phyloP scores from a whole-genome alignment of 2,797 vertebrate genomes.

The Trematomus bernacchii region DNA sequence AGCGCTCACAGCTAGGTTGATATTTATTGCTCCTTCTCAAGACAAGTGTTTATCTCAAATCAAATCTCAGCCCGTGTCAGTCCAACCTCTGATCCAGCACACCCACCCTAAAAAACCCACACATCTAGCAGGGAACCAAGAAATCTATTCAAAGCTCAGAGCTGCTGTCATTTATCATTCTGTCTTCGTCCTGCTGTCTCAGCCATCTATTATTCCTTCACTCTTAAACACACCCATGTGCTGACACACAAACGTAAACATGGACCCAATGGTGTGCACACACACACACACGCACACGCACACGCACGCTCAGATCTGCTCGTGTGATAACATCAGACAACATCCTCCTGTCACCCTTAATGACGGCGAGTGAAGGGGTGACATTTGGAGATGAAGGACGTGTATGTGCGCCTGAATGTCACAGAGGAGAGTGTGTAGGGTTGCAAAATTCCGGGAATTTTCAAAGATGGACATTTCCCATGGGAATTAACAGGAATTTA shows the following conservation, averaged over 20 bases:
- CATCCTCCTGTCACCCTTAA: conserved; percentile 51
- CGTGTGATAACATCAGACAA: conserved; percentile 52
- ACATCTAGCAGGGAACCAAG: conserved; percentile 53
- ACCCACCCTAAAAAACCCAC: conserved; percentile 61
- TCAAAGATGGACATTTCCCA: no score
- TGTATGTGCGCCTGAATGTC: conserved; percentile 46
- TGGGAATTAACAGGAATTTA: no score
- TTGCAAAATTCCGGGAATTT: no score
- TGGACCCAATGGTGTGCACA: not conserved
- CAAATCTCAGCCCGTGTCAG: conserved; percentile 44
- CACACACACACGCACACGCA: not conserved
- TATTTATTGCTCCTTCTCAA: conserved; percentile 56
- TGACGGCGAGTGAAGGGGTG: conserved; percentile 52
- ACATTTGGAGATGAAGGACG: conserved; percentile 66
- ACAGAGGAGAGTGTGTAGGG: conserved; percentile 8
- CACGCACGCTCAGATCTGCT: conserved; percentile 40
- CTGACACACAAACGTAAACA: not conserved
- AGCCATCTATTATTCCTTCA: conserved; percentile 59
- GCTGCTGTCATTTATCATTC: conserved; percentile 67
- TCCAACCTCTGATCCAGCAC: conserved; percentile 57
- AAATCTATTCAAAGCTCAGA: conserved; percentile 63
- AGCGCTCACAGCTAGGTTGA: conserved; percentile 43
- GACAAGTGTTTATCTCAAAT: conserved; percentile 62
- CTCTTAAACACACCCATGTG: conserved; percentile 44
- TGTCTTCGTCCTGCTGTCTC: conserved; percentile 66